A percentile compares a stretch with the other conserved stretches of the same genome.
phyloP scores from a whole-genome alignment of 1,140 invertebrate species.

The Choristoneura fumiferana region DNA sequence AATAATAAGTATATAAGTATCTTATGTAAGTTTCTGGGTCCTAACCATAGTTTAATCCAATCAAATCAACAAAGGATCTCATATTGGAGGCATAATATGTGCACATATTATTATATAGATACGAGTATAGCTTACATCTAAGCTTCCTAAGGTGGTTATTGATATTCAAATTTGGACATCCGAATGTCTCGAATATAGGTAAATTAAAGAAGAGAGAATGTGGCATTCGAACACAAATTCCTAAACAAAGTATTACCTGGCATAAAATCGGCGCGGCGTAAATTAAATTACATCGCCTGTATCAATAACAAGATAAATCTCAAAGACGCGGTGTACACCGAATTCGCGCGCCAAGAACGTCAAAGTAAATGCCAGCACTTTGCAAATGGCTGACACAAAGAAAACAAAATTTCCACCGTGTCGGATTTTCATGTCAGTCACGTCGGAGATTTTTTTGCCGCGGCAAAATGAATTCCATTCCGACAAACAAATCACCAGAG shows the following conservation, averaged over 20 bases:
- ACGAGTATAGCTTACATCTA: too few species aligned
- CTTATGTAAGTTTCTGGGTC: too few species aligned
- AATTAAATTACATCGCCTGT: not conserved
- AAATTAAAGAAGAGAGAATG: not conserved
- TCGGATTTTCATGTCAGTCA: conserved; percentile 58
- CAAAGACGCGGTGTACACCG: conserved; percentile 19
- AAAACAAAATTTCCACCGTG: conserved; percentile 43
- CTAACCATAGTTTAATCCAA: too few species aligned
- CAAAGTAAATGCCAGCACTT: conserved; percentile 32
- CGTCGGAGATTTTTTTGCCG: conserved; percentile 47
- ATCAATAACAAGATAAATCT: conserved; percentile 33
- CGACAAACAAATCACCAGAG: conserved; percentile 50
- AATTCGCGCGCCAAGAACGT: conserved; percentile 28
- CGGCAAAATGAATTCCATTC: conserved; percentile 50
- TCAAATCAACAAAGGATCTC: too few species aligned
- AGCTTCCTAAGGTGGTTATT: too few species aligned
- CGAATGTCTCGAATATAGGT: not conserved
- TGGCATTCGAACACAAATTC: too few species aligned
- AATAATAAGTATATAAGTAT: too few species aligned
- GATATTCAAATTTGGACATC: too few species aligned
- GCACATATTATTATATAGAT: too few species aligned
- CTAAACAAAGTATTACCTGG: too few species aligned
- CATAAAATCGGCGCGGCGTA: conserved; percentile 16
- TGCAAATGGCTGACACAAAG: conserved; percentile 43
- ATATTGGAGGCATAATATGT: too few species aligned